These are phyloP conservation scores for Nemotelus pantherinus DNA, from an alignment of 2,888 invertebrate species.

Conservation along the genomic window DNA sequence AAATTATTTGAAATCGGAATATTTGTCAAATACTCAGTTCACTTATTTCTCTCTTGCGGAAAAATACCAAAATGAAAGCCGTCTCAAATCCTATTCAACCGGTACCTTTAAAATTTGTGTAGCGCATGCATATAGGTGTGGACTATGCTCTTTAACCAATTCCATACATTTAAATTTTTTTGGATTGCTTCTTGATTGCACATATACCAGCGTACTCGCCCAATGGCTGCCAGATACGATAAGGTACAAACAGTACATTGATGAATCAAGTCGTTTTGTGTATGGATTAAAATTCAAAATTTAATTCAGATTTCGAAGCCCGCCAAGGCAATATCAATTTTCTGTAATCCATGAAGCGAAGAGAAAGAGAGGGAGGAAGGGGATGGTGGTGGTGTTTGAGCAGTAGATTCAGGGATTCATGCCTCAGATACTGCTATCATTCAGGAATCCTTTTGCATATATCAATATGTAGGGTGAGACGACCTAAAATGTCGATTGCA, in stretches of 20 bases:
- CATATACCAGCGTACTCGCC: not conserved
- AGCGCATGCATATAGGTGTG: not conserved
- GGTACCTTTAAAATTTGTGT: not conserved
- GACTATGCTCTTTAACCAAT: not conserved
- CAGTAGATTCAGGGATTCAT: no score
- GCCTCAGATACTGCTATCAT: no score
- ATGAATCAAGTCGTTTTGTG: conserved; percentile 5
- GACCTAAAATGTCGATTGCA: no score
- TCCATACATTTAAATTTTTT: not conserved
- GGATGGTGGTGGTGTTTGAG: no score
- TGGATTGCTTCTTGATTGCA: conserved; percentile 9
- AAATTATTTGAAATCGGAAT: no score
- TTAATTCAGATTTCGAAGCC: conserved; percentile 22
- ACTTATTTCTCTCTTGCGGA: no score
- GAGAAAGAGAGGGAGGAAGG: no score
- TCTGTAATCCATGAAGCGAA: not conserved
- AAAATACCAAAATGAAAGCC: no score
- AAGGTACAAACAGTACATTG: conserved; percentile 18
- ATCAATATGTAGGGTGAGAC: no score
- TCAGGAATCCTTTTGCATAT: no score
- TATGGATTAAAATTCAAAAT: conserved; percentile 23
- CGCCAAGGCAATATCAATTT: conserved; percentile 11
- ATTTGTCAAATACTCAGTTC: no score
- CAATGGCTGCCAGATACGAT: not conserved
- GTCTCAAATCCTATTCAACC: not conserved